Percentiles rank a stretch among this genome's conserved stretches.
phyloP scores from a whole-genome alignment of 1,140 invertebrate genomes.

The Temnothorax nylanderi region DNA sequence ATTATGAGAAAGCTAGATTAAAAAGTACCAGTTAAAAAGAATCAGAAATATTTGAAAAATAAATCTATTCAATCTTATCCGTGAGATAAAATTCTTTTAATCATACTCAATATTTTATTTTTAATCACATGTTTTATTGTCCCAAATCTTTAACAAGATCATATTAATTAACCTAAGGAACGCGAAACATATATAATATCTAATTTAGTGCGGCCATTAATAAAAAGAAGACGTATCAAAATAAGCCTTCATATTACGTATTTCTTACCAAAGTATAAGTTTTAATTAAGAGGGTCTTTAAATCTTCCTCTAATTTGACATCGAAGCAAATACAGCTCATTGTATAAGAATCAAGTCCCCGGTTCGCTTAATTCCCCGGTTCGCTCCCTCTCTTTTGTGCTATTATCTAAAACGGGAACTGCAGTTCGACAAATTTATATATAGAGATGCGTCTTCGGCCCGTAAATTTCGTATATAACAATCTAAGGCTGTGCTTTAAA shows the following conservation, averaged over 20 bases:
- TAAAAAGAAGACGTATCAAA: not conserved
- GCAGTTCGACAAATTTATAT: not conserved
- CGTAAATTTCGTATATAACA: not conserved
- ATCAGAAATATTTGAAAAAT: not conserved
- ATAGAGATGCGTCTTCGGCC: not conserved
- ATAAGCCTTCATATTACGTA: not conserved
- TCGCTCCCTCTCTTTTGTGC: not conserved
- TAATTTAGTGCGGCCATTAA: not conserved
- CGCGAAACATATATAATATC: not conserved
- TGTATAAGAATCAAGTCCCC: not conserved
- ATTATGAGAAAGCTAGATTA: not conserved
- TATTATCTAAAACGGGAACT: not conserved
- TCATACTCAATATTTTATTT: not conserved
- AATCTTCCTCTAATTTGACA: constrained; percentile 12
- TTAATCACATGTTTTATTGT: not conserved
- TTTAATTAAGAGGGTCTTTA: constrained; percentile 1
- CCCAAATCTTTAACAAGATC: not conserved
- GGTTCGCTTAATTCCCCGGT: not conserved
- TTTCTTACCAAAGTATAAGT: not conserved
- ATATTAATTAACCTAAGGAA: not conserved
- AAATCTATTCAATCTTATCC: not conserved
- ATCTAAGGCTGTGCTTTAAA: not conserved
- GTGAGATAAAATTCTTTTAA: not conserved
- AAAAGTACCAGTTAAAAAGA: not conserved
- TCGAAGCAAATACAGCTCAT: not conserved